Base-by-base conservation (phyloP, 2,888 invertebrate species). In the Luffia ferchaultella region DNA sequence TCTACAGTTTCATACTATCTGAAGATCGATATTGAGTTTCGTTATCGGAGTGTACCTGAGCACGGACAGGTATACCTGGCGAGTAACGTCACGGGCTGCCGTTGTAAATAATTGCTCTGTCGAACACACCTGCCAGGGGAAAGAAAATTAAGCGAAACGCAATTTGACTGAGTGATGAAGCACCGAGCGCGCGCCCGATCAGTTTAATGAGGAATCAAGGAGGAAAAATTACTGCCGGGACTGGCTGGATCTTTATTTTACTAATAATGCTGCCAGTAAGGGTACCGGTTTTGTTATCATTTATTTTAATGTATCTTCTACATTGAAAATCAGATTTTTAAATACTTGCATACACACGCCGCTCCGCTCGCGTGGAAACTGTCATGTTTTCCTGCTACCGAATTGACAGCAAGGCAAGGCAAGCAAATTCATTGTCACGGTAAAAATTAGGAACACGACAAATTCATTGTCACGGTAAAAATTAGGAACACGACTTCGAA, bases 131-230 rank as follows among this genome's bases (percentile, higher is more conserved):
- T 82, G 83, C 76, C 50, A 70, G 72, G 71, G 67, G 70, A 80
- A 82, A 82, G 80, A 82, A 83, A 82, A 83, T 83, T 82, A 83
- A 82, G 82, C 73, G 78, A 76, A 80, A 80, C 79, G 79, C 77
- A 80, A 82, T 82, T 82, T 80, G 80, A 80, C 79, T 82, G 80
- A 83, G 77, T 82, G 82, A 82, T 82, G 76, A 76, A 79, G 82
- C 74, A 79, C 77, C 76, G 20, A 40, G 48, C 49, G 67, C 65
- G 71, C 63, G 59, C 60, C 72, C 75, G 75, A 80, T 80, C 76
- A 75, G 71, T 78, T 78, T 80, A 80, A 83, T 80, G 78, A 79
- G 76, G 67, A 78, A 72, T 72, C 70, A 67, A 77, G 65, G 64
- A 71, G 72, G 77, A 76, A 78, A 79, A 77, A 79, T 76, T 71